phyloP scores from a whole-genome alignment of 2,797 vertebrate genomes.

The Mastacembelus armatus region DNA sequence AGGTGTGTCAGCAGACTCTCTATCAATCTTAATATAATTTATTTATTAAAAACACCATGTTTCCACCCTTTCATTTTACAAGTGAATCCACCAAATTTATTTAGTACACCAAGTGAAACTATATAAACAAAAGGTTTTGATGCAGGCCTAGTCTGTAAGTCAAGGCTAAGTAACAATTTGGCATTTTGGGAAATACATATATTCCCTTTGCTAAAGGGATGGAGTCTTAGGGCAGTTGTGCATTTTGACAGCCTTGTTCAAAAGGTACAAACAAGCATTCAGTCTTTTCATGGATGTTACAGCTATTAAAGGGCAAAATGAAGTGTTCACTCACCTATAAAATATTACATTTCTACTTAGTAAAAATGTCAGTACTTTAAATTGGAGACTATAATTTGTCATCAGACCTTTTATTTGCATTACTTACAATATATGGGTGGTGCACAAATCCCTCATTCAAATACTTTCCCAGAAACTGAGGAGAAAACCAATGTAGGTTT shows the following conservation, averaged over 20 bases:
- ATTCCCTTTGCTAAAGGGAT: too few relatives aligned
- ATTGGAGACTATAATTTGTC: too few relatives aligned
- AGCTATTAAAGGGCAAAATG: neutral
- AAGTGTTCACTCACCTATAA: neutral
- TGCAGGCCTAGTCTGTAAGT: too few relatives aligned
- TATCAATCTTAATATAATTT: too few relatives aligned
- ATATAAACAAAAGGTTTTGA: neutral
- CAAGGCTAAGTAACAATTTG: too few relatives aligned
- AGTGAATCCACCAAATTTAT: neutral
- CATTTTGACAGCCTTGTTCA: neutral
- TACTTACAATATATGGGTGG: neutral
- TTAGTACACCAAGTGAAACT: neutral
- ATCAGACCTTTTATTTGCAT: too few relatives aligned
- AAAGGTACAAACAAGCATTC: neutral
- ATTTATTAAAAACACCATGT: too few relatives aligned
- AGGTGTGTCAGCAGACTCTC: neutral
- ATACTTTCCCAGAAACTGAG: conserved; percentile 5
- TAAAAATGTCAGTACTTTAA: too few relatives aligned
- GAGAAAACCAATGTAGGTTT: conserved; percentile 16
- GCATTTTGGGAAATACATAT: too few relatives aligned
- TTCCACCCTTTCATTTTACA: neutral
- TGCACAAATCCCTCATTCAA: neutral
- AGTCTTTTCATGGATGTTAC: neutral
- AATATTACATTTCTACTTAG: neutral
- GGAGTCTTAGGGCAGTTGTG: neutral